Conservation (phyloP, 2,797 vertebrate species). For the Anisognathus igniventris region DNA sequence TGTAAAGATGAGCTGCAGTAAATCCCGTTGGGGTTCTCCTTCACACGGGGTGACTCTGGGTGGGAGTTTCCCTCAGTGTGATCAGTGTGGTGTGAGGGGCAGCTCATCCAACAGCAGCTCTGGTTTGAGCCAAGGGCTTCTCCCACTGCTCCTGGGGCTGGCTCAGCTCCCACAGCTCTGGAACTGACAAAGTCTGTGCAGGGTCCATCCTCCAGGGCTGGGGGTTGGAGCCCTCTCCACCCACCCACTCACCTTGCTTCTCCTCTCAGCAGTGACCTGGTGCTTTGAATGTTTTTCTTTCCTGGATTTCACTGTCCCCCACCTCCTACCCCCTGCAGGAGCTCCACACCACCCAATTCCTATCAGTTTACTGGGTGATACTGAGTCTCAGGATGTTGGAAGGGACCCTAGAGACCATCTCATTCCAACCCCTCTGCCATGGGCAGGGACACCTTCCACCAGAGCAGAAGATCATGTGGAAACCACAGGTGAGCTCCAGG, state of each 20-base stretch:
- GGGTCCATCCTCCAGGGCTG: background rate
- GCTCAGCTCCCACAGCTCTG: background rate
- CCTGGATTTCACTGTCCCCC: background rate
- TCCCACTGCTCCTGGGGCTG: background rate
- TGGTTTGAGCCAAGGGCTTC: background rate
- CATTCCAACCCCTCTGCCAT: background rate
- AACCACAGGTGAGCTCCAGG: background rate
- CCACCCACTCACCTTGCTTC: background rate
- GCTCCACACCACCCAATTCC: rapidly evolving
- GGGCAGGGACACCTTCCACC: background rate
- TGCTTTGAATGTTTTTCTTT: background rate
- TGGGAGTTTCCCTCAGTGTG: rapidly evolving
- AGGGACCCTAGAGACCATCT: background rate
- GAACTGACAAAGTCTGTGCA: rapidly evolving
- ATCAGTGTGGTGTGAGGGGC: background rate
- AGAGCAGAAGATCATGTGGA: background rate
- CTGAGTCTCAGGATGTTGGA: rapidly evolving
- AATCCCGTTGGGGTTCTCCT: background rate
- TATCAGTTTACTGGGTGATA: background rate
- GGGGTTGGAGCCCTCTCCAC: background rate
- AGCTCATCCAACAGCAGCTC: rapidly evolving
- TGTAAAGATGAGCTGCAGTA: background rate
- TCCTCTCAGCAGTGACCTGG: background rate
- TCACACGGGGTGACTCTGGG: rapidly evolving
- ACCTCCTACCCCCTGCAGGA: background rate